Evolutionary conservation across 2,888 invertebrate species (phyloP), one percentile per base, ranked within the genome.

Genomic region (Xestia c-nigrum): DNA sequence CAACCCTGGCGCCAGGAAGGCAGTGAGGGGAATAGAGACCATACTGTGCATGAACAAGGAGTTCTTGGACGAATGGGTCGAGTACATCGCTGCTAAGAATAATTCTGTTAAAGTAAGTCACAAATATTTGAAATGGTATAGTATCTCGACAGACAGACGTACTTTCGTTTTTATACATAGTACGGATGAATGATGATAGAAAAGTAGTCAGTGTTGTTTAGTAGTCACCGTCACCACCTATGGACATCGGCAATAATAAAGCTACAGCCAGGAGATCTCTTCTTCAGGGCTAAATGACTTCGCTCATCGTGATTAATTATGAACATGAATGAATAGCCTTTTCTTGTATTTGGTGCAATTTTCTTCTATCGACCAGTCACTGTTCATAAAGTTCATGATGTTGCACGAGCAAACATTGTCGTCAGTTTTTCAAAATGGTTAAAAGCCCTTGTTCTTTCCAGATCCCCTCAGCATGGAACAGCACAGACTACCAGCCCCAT

Each of bases 11-110:
- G 92, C 95, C 1, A 91, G 89, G n/a, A 89, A 89, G 5, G 95
- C 97, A 0, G 89, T 97, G 12, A 88, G 78, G 12, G 94, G 95
- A 10, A 79, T 97, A 19, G 97, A 97, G 85, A 94, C 91, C 0
- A 85, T 97, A 19, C 84, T 96, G 46, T 97, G 97, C 83, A 89
- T 96, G 84, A 92, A 96, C 31, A 82, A 80, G 5, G 87, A 89
- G 1, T 90, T 97, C 47, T 91, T 93, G 71, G 86, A 90, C 1
- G 97, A 97, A 81, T 97, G 97, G 97, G 84, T 83, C 0, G 72
- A 82, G 0, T 96, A 96, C 85, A 85, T 94, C 5, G 77, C 84
- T 0, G 81, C 84, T 4, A 93, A 88, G 72, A 91, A 93, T 46
- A 87, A 91, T 46, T 85, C 78, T 1, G 59, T 91, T 3, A 90